Percentiles rank a stretch among this genome's conserved stretches.
phyloP scores from a whole-genome alignment of 2,113 vertebrate genomes.

The Sciurus niger region DNA sequence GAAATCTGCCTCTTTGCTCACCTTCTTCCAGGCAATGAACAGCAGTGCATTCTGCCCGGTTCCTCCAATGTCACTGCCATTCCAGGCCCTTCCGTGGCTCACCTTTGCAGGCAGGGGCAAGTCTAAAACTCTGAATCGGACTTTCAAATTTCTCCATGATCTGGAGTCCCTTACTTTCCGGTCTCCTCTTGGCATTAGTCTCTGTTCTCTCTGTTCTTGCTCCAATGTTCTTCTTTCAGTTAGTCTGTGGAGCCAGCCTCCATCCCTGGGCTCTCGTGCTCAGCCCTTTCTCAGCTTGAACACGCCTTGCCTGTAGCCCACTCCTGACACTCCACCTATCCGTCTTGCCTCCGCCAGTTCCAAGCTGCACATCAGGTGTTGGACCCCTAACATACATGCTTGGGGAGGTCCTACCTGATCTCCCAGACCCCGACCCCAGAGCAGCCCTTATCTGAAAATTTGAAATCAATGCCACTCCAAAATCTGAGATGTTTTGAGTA shows the following conservation, averaged over 20 bases:
- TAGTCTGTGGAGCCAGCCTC: neutral
- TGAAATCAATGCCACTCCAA: neutral
- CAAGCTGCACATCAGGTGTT: neutral
- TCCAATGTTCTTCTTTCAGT: neutral
- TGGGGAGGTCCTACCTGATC: neutral
- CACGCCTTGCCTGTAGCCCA: neutral
- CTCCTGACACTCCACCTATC: neutral
- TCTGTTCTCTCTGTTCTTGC: neutral
- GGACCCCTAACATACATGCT: neutral
- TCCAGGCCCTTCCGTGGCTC: neutral
- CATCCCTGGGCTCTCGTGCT: neutral
- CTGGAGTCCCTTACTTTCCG: neutral
- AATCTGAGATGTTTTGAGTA: neutral
- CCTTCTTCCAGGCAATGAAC: neutral
- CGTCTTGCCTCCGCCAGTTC: neutral
- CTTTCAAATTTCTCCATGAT: neutral
- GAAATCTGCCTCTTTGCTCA: neutral
- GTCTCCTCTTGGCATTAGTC: neutral
- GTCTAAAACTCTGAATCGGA: neutral
- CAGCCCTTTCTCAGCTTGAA: neutral
- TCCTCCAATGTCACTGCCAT: neutral
- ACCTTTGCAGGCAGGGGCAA: neutral
- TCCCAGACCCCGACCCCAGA: neutral
- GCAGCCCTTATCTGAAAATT: neutral
- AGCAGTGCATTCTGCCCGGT: neutral